Evolutionary conservation across 1,140 invertebrate species (phyloP).

Genomic region (Chironomus tepperi): DNA sequence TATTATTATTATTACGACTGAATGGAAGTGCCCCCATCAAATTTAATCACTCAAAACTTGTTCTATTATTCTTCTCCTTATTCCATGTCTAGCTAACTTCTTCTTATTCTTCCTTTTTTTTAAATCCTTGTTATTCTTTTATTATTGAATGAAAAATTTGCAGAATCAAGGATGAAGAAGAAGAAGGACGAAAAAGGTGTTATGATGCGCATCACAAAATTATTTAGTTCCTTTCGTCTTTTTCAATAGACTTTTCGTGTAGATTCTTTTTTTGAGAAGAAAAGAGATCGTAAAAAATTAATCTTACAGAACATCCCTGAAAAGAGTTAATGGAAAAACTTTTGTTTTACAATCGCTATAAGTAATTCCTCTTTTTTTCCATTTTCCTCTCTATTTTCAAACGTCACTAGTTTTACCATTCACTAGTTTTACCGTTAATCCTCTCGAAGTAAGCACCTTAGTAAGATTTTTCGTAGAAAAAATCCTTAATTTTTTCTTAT

Average conservation of each 20-base stretch:
- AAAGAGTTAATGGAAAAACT: conserved; percentile 24
- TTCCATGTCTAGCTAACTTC: neutral
- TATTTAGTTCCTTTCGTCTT: neutral
- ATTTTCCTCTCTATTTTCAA: too few species aligned
- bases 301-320: conserved; percentile 1
- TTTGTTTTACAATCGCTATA: conserved; percentile 17
- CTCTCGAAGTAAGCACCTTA: too few species aligned
- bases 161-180: neutral
- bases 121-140: neutral
- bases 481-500: too few species aligned
- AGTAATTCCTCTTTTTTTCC: neutral
- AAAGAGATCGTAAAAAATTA: conserved; percentile 6
- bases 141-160: too few species aligned
- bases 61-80: neutral
- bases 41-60: conserved; percentile 8
- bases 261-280: too few species aligned
- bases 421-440: too few species aligned
- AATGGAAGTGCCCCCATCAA: too few species aligned
- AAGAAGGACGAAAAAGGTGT: neutral
- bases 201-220: conserved; percentile 12
- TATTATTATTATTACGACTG: too few species aligned
- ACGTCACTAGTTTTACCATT: too few species aligned
- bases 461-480: too few species aligned
- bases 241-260: neutral
- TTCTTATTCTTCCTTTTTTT: neutral